Evolutionary conservation across 64 coral and sea anemone species (phyloP), one percentile per base, ranked within the genome.

Genomic region (Stylophora pistillata): DNA sequence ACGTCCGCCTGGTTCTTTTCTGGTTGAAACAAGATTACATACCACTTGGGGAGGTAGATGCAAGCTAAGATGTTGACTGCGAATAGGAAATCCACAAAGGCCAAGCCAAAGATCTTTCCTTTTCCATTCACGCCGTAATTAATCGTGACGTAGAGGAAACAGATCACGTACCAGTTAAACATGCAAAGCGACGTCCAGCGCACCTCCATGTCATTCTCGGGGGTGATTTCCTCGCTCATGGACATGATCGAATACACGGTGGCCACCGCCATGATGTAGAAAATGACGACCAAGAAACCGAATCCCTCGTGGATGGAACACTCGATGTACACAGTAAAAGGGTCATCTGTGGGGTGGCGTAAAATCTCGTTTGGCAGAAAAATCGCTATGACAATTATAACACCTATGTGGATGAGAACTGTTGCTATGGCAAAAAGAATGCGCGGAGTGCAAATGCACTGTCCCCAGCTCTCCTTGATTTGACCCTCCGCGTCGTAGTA

Each of bases 11-110:
- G 87, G 65, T 99, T 99, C 71, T 93, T 86, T 34, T 99, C 97
- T 12, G 97, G 97, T 47, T 89, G 88, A 71, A 99, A 99, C 27
- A 95, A 73, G 69, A 95, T 92, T 31, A 99, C 86, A 30, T 95
- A 95, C 90, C 94, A 93, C 71, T 99, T 99, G 0, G 97, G 97
- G 31, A 95, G 29, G 56, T 94, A 99, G n/a, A 99, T 77, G 16
- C 79, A 93, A 17, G 37, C 81, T 6, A 99, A 79, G 52, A 93
- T 86, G 53, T 99, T 95, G 56, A 91, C 53, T 28, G 90, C 97
- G 30, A 87, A 93, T 13, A 95, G 52, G 58, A 95, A 86, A 62
- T 86, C 91, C 77, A 95, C 76, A 82, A 92, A 90, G 26, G 85
- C 91, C 27, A 99, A 88, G 9, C 88, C 76, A 10, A 92, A 77